phyloP scores from a whole-genome alignment of 2,888 invertebrate species.

The Clusia tigrina region DNA sequence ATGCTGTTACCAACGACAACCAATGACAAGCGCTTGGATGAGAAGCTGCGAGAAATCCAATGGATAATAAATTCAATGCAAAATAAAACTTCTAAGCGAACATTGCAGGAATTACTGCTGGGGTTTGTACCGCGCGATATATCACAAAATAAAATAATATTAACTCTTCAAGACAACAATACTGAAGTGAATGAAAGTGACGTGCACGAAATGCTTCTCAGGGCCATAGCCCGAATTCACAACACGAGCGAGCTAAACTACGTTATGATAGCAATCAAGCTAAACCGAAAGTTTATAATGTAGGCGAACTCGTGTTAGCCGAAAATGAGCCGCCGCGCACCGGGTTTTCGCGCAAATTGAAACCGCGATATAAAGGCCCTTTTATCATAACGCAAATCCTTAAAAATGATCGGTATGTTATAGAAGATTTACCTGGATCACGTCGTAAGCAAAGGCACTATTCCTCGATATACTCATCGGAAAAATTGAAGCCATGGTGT shows the following conservation, averaged over 20 bases:
- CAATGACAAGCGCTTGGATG: slow-evolving; percentile 14
- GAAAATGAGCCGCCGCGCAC: slow-evolving; percentile 22
- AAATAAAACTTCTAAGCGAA: slow-evolving; percentile 9
- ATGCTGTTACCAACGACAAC: slow-evolving; percentile 6
- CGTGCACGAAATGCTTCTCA: not conserved
- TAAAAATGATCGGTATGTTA: no score
- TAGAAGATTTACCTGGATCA: no score
- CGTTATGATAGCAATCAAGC: slow-evolving; percentile 5
- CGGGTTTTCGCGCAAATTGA: slow-evolving; percentile 18
- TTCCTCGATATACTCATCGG: not conserved
- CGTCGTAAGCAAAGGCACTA: no score
- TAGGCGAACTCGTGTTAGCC: not conserved
- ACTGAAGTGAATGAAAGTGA: not conserved
- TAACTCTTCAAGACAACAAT: slow-evolving; percentile 4
- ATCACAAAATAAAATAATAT: slow-evolving; percentile 15
- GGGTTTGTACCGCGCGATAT: slow-evolving; percentile 10
- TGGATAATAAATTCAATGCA: slow-evolving; percentile 16
- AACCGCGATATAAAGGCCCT: slow-evolving; percentile 24
- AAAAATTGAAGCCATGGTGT: not conserved
- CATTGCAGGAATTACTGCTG: slow-evolving; percentile 5
- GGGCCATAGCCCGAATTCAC: not conserved
- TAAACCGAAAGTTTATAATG: not conserved
- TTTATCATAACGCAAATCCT: no score
- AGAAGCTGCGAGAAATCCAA: slow-evolving; percentile 6
- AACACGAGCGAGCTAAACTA: not conserved